Base-by-base conservation (phyloP, 2,113 vertebrate genomes). In the Siniperca chuatsi region DNA sequence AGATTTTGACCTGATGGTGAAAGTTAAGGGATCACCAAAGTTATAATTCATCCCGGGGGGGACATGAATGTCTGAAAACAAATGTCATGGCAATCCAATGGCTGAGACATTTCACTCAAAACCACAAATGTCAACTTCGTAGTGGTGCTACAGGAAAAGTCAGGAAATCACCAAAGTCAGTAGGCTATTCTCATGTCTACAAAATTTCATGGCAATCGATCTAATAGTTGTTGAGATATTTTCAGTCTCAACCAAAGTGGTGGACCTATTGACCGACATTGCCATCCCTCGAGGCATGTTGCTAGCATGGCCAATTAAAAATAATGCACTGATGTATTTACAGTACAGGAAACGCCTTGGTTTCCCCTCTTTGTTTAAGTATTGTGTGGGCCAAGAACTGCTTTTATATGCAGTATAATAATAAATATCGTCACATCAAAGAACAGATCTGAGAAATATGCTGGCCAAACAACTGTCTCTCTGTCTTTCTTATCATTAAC, bases 351-450 rank as follows among this genome's bases (percentile, higher is more conserved):
- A 86, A 86, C 10, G 35, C 70, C 81, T 67, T 33, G 40, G 29
- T 85, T 87, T 84, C 81, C 83, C 55, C 62, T 68, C 54, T 89
- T 87, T 84, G 78, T 84, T 70, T 33, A 65, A 2, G 9, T 21
- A 57, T 79, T 78, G 44, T 89, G 58, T n/a, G 23, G 48, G 21
- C 61, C 50, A 68, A 29, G 48, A 79, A 42, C 23, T 62, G 37
- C 61, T 84, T 74, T 78, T 74, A 33, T 68, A 15, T 60, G 25
- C 12, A 73, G 50, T 7, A 35, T 54, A 69, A 84, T 54, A 89
- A 84, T 69, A 89, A 91, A 88, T 78, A 86, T 15, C 52, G 29
- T 76, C 55, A 62, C 79, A 86, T 90, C 75, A 85, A 81, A 85
- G 62, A 82, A 60, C n/a, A 57, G 52, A 77, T 82, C 81, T 75